A percentile compares a stretch with the other conserved stretches of the same genome.
Conservation (phyloP, 1,140 invertebrate species). For the Musca vetustissima region DNA sequence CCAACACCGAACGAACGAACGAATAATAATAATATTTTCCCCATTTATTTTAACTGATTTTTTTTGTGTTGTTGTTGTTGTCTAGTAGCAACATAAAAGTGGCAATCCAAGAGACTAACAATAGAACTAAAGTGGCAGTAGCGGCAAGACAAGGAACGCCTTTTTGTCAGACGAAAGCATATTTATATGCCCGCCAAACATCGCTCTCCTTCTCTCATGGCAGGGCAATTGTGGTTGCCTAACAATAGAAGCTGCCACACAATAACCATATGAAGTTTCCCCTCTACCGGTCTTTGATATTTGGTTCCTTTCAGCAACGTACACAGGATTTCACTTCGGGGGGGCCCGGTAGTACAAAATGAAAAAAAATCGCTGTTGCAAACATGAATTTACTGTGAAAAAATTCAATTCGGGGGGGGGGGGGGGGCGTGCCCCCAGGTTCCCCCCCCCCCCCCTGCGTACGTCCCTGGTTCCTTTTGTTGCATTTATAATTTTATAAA, state of each 20-base stretch:
- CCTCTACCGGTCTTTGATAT: too few species aligned
- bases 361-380: too few species aligned
- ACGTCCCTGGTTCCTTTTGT: neutral
- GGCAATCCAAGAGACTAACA: slow-evolving; percentile 11
- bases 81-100: neutral
- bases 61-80: too few species aligned
- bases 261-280: neutral
- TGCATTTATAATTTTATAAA: too few species aligned
- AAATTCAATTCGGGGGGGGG: too few species aligned
- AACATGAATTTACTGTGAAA: too few species aligned
- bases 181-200: neutral
- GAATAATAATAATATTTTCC: neutral
- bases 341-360: too few species aligned
- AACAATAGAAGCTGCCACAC: slow-evolving; percentile 10
- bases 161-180: neutral
- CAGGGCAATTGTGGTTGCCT: neutral
- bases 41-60: too few species aligned
- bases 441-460: too few species aligned
- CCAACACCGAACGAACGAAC: neutral
- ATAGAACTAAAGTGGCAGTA: neutral
- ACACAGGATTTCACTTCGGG: too few species aligned
- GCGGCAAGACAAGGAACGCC: neutral
- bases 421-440: too few species aligned
- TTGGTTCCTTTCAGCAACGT: too few species aligned
- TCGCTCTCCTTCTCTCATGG: neutral